A percentile compares a stretch with the other conserved stretches of the same genome.
Conservation (phyloP, 2,888 invertebrate species). For the Dendrolimus houi region DNA sequence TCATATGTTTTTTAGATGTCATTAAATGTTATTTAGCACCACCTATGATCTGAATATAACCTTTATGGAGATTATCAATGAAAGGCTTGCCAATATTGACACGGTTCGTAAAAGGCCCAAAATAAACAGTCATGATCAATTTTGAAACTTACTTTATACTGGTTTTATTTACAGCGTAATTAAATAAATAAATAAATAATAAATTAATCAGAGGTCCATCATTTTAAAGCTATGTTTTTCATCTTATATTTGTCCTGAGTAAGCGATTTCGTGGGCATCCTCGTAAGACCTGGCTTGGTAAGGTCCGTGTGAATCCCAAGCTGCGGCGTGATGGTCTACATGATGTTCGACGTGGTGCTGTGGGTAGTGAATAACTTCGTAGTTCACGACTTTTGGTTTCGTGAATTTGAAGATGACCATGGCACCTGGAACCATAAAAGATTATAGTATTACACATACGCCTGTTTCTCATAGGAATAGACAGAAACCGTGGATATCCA, state of each 20-base stretch:
- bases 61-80: too few species aligned
- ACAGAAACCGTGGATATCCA: too few species aligned
- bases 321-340: constrained; percentile 76
- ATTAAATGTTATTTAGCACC: too few species aligned
- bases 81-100: too few species aligned
- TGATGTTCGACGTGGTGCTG: constrained; percentile 83
- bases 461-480: too few species aligned
- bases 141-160: constrained; percentile 59
- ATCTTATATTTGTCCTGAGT: constrained; percentile 66
- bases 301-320: constrained; percentile 74
- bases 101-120: constrained; percentile 6
- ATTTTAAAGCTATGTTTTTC: constrained; percentile 35
- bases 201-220: constrained; percentile 66
- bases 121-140: constrained; percentile 29
- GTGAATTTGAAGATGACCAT: constrained; percentile 91
- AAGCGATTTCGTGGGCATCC: constrained; percentile 78
- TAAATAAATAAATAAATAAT: constrained; percentile 66
- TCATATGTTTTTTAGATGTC: too few species aligned
- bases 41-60: too few species aligned
- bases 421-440: constrained; percentile 61
- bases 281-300: constrained; percentile 78
- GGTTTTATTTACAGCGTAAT: constrained; percentile 63
- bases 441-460: too few species aligned
- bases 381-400: constrained; percentile 91
- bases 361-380: constrained; percentile 90